Conservation (phyloP, 2,113 vertebrate species). For the Numida meleagris region DNA sequence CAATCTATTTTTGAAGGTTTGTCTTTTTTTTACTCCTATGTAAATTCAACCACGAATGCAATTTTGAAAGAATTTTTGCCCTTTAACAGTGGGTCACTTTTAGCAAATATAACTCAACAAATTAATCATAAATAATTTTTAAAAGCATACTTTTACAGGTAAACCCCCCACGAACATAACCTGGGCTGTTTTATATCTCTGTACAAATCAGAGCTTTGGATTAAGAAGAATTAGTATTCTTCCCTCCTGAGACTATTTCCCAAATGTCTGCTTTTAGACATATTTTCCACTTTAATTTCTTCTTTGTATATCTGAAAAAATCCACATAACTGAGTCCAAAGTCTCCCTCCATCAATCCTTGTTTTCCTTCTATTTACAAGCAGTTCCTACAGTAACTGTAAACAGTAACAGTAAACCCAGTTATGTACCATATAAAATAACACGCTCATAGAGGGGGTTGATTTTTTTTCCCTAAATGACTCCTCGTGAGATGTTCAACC, state of each 20-base stretch:
- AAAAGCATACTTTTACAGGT: neutral
- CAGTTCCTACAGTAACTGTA: neutral
- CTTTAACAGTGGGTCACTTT: neutral
- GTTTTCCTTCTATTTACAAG: neutral
- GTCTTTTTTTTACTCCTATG: neutral
- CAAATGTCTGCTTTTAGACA: neutral
- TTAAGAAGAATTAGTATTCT: neutral
- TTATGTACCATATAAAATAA: neutral
- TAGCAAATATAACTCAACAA: neutral
- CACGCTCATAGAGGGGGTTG: neutral
- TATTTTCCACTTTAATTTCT: neutral
- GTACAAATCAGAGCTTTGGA: neutral
- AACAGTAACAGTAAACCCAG: neutral
- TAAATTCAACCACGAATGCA: neutral
- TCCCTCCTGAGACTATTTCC: neutral
- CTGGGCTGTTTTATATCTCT: neutral
- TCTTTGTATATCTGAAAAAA: neutral
- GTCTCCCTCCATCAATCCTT: neutral
- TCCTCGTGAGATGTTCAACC: neutral
- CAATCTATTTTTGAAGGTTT: neutral
- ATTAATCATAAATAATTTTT: neutral
- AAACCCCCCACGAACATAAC: neutral
- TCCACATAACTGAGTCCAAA: neutral
- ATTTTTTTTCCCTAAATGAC: neutral
- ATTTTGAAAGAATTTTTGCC: neutral